These are phyloP conservation scores for Mayetiola destructor DNA, from an alignment of 2,888 invertebrate species.

Conservation along the genomic window DNA sequence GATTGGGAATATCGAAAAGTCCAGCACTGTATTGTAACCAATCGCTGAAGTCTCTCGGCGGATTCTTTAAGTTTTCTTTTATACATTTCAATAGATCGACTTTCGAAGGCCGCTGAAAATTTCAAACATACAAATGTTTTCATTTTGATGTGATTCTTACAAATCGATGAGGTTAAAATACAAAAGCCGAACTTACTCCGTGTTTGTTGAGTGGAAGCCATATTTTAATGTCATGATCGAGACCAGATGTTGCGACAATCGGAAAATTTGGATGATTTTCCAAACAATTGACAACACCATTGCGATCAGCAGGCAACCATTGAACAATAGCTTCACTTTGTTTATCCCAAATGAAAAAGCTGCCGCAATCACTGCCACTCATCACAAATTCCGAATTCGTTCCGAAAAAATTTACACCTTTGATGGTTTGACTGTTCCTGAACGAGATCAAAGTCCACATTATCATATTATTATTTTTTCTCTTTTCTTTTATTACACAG, in stretches of 20 bases:
- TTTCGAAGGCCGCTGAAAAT: conserved; percentile 24
- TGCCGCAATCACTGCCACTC: conserved; percentile 87
- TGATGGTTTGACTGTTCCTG: conserved; percentile 60
- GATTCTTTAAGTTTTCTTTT: conserved; percentile 14
- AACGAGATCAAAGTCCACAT: conserved; percentile 25
- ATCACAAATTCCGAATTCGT: conserved; percentile 79
- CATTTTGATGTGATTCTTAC: no score
- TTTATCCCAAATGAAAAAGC: conserved; percentile 81
- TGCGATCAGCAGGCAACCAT: conserved; percentile 65
- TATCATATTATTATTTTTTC: no score
- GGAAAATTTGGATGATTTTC: conserved; percentile 83
- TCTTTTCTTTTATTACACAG: no score
- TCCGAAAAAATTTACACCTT: conserved; percentile 89
- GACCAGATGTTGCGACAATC: conserved; percentile 69
- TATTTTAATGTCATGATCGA: conserved; percentile 84
- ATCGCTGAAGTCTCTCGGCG: not conserved
- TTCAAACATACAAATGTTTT: not conserved
- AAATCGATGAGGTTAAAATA: not conserved
- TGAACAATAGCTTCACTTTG: conserved; percentile 78
- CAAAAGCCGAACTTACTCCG: not conserved
- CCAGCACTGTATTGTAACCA: no score
- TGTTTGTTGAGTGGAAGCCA: conserved; percentile 39
- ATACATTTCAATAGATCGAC: conserved; percentile 26
- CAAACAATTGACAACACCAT: conserved; percentile 81
- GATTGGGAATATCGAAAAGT: no score